Base-by-base conservation (phyloP, 2,888 invertebrate genomes). In the Aquatica leii region DNA sequence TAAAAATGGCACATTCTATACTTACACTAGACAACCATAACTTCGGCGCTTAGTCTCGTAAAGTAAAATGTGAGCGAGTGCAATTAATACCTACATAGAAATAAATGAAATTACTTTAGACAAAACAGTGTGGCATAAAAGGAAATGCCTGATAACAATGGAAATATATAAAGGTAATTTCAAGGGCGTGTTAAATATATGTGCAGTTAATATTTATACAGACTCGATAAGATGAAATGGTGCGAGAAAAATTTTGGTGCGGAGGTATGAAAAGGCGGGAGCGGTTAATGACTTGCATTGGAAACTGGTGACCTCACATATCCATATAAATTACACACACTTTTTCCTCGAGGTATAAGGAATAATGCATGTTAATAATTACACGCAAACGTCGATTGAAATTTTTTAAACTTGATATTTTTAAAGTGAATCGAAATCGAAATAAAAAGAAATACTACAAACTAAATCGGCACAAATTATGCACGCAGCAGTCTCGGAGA, bases 401-500 rank as follows among this genome's bases (percentile, higher is more conserved):
- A 37, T 2, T 37, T 37, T 12, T n/a, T 3, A 37, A 37, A 37
- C 37, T 46, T 18, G 20, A 18, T 20, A 8, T 58, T 51, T 58
- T 56, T 34, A 46, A 48, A 34, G 52, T 37, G 17, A 58, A 51
- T 21, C 18, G 50, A 41, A 48, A 51, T 40, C 40, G 43, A 48
- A 50, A 18, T 15, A 54, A 56, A 50, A 31, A 46, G 59, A 61
- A n/a, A n/a, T n/a, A n/a, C 53, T 52, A 49, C 51, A 52, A 62
- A 55, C 59, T 60, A 66, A 69, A 69, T 69, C 62, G 62, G 62
- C 63, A 60, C 66, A 67, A 71, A 71, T 71, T 68, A 68, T 69
- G 68, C 68, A 65, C 61, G 65, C 57, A 68, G 66, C 59, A 63
- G 63, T 55, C 63, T 64, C 65, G 41, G 63, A 61, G 63, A 67